Conservation (phyloP, 2,113 vertebrate species). For the Phoenicopterus ruber region DNA sequence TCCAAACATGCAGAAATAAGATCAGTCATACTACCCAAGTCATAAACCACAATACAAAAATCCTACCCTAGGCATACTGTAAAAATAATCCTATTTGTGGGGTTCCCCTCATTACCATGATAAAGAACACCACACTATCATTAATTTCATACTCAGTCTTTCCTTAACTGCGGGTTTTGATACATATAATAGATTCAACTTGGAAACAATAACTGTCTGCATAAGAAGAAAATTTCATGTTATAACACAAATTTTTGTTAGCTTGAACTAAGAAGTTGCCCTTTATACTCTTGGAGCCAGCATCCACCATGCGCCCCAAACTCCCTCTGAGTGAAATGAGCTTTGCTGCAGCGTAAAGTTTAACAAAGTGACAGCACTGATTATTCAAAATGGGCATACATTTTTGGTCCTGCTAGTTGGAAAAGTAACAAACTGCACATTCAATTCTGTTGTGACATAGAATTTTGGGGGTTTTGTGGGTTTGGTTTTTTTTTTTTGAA, state of each 20-base stretch:
- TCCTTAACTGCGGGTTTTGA: background rate
- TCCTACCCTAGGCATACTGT: background rate
- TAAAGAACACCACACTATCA: background rate
- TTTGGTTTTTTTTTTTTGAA: background rate
- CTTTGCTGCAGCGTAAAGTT: background rate
- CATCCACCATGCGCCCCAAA: background rate
- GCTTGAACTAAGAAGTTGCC: background rate
- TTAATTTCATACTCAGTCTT: background rate
- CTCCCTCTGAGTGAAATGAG: background rate
- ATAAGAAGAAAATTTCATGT: background rate
- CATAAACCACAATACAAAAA: background rate
- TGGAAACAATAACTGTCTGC: background rate
- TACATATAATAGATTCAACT: background rate
- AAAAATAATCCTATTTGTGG: background rate
- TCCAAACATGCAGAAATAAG: background rate
- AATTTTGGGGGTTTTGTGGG: too few species aligned
- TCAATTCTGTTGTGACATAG: background rate
- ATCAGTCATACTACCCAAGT: background rate
- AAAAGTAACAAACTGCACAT: background rate
- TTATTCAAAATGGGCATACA: background rate
- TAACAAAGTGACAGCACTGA: background rate
- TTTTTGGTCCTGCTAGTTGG: background rate
- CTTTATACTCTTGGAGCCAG: background rate
- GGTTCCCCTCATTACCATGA: background rate
- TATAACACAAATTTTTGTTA: background rate